These are phyloP conservation scores for Jordanella pulchra DNA, from an alignment of 2,797 vertebrate species.

Conservation along the genomic window DNA sequence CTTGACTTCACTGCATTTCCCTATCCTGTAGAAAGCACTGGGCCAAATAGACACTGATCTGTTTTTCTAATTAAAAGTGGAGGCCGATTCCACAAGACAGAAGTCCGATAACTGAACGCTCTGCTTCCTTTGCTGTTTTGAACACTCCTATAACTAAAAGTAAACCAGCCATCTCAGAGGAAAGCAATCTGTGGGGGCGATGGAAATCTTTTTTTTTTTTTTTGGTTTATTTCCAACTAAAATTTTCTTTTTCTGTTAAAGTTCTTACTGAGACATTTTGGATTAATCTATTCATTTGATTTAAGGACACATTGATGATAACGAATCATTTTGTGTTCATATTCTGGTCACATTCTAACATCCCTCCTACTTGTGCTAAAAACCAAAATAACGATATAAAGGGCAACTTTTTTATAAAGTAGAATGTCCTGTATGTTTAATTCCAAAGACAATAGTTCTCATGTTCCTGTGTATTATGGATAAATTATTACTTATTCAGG, in stretches of 20 bases:
- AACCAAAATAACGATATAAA: background rate
- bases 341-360: background rate
- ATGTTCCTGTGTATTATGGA: background rate
- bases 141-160: background rate
- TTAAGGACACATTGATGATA: background rate
- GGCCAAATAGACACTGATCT: background rate
- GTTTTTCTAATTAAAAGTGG: conserved; percentile 1
- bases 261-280: background rate
- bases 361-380: background rate
- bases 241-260: background rate
- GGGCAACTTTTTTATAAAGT: background rate
- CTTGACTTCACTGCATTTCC: background rate
- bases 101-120: background rate
- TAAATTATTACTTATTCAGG: background rate
- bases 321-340: background rate
- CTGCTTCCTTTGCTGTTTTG: background rate
- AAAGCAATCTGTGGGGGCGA: background rate
- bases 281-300: background rate
- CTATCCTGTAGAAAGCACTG: background rate
- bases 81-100: background rate
- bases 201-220: background rate
- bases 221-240: background rate
- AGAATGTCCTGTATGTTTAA: background rate
- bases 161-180: background rate
- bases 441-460: background rate